These are phyloP conservation scores for Lepus americanus DNA, from an alignment of 2,113 vertebrate species.

Conservation along the genomic window DNA sequence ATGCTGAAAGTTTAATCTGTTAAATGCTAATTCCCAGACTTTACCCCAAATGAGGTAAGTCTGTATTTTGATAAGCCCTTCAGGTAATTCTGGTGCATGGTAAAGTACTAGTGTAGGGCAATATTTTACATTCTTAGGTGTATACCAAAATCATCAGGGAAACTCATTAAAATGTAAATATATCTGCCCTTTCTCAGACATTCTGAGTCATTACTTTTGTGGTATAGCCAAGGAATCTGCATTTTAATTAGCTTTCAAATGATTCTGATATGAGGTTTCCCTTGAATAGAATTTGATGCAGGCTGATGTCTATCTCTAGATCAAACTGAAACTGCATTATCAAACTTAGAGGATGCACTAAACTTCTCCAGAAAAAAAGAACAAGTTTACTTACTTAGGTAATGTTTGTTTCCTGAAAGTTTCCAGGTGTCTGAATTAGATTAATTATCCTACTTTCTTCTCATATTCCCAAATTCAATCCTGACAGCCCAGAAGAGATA, in stretches of 20 bases:
- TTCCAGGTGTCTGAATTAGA: slow-evolving; percentile 75
- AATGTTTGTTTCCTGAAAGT: slow-evolving; percentile 33
- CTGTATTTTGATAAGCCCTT: neutral
- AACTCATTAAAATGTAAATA: neutral
- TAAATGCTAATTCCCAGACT: neutral
- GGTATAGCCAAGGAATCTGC: neutral
- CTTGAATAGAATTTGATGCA: neutral
- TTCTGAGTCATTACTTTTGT: neutral
- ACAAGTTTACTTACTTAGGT: neutral
- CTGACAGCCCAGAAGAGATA: slow-evolving; percentile 66
- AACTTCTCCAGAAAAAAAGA: neutral
- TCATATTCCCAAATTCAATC: slow-evolving; percentile 69
- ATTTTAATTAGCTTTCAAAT: slow-evolving; percentile 12
- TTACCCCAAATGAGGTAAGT: neutral
- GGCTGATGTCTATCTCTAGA: fast-evolving
- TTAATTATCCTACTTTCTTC: slow-evolving; percentile 66
- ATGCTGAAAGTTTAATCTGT: neutral
- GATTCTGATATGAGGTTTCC: neutral
- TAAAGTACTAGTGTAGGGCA: fast-evolving
- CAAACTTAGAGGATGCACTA: neutral
- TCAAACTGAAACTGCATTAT: neutral
- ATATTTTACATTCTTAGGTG: neutral
- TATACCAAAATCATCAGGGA: neutral
- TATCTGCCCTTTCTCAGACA: neutral
- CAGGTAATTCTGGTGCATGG: neutral